Base-by-base conservation (phyloP, 2,797 vertebrate genomes). In the Merluccius polli region DNA sequence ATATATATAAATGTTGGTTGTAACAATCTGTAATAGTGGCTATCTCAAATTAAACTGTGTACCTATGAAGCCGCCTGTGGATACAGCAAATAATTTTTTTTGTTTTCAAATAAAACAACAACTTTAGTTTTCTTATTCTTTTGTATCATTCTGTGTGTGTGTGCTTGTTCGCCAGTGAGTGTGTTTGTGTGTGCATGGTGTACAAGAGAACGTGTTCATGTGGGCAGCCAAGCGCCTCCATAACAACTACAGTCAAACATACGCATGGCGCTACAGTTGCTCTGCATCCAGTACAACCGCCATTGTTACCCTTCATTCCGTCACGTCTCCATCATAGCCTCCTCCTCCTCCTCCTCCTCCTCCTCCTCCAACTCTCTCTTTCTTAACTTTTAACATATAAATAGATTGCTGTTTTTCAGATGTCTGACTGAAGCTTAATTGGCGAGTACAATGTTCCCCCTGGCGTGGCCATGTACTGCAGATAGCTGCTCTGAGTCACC, bases 401-500 rank as follows among this genome's bases (percentile, higher is more conserved):
- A 65, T 29, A 7, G n/a, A 65, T 27, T 0, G 41, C 41, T 24
- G 21, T 29, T 24, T 8, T 65, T 65, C 59, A 9, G 24, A 65
- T 65, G 24, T 65, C 21, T 65, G 59, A 24, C 59, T 65, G 24
- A 29, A 67, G 29, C 4, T n/a, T 67, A 67, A 67, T 67, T 29
- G 65, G 65, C 65, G 65, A 13, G 44, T 11, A 13, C 44, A 3
- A 48, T 13, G 44, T 18, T 13, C n/a, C 24, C 65, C 27, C n/a
- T n/a, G n/a, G 9, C 65, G n/a, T 67, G 21, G 4, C 24, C n/a
- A n/a, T n/a, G 7, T 12, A 15, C 38, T 4, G 30, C 68, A 27
- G 79, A 81, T 72, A 81, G 73, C 63, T 68, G 30, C 81, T 81
- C 78, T 92, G 89, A 92, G 68, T 91, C 91, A 92, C 87, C 77